phyloP scores from a whole-genome alignment of 2,888 invertebrate species.

The Apotomis turbidana region DNA sequence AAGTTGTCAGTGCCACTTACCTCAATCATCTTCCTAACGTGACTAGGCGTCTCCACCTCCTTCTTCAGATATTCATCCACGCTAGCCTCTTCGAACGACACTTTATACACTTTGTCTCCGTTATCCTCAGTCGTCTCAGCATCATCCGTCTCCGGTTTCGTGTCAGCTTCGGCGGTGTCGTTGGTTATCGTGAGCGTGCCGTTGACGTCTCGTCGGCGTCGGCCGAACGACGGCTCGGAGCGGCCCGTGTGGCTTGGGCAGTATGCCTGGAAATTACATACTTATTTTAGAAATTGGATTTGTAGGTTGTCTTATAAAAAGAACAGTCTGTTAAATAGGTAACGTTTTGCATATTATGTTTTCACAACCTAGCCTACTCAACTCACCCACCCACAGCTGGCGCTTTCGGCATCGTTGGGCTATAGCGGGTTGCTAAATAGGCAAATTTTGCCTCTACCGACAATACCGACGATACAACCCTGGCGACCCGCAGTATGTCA shows the following conservation, averaged over 20 bases:
- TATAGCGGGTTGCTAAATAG: too few species aligned
- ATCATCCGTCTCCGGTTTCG: slow-evolving; percentile 47
- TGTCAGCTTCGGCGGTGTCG: slow-evolving; percentile 63
- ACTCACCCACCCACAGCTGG: too few species aligned
- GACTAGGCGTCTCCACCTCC: slow-evolving; percentile 86
- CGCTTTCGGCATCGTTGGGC: too few species aligned
- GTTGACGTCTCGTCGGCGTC: slow-evolving; percentile 85
- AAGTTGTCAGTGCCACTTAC: slow-evolving; percentile 66
- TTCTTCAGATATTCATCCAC: slow-evolving; percentile 79
- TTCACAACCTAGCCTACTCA: too few species aligned
- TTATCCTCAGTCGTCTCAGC: slow-evolving; percentile 40
- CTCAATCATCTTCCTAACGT: slow-evolving; percentile 95
- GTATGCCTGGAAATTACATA: slow-evolving; percentile 84
- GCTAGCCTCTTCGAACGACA: slow-evolving; percentile 70
- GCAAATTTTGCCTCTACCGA: too few species aligned
- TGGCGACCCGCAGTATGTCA: too few species aligned
- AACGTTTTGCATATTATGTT: too few species aligned
- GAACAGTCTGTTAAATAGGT: too few species aligned
- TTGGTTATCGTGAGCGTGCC: slow-evolving; percentile 61
- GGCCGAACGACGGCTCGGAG: slow-evolving; percentile 93
- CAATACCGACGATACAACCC: too few species aligned
- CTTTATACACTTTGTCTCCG: slow-evolving; percentile 66
- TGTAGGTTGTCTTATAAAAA: too few species aligned
- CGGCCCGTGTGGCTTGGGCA: slow-evolving; percentile 92
- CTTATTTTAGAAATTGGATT: not conserved